Evolutionary conservation across 2,113 vertebrate genomes (phyloP), one percentile per base, ranked within the genome.

Genomic region (Serinus canaria): DNA sequence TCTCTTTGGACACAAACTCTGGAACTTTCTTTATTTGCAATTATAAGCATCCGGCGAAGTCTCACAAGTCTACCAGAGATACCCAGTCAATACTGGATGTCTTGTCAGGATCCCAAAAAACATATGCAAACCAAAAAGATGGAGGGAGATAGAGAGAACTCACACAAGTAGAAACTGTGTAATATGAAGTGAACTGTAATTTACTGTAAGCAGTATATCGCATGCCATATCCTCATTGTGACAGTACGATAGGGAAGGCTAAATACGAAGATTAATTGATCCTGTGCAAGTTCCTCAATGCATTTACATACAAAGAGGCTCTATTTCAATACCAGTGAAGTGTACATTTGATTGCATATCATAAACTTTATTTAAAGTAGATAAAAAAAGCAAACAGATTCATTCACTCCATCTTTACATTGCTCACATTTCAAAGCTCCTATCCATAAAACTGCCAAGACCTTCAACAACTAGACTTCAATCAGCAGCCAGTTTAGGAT

Each of bases 271-370:
- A 88, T 27, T 2, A 80, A 93, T 55, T 90, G 78, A 70, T 93
- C 55, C 68, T 64, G 9, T 77, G 56, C 55, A 86, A 59, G 11
- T 39, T 90, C 39, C 56, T 79, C 47, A 31, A 41, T 13, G 20
- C 13, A 95, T 91, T 93, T 91, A 89, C 90, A 93, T 83, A 94
- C 49, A 86, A 91, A 90, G 63, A 94, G 59, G 59, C 68, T 93
- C 85, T 95, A 68, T 81, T 94, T 94, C 83, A 92, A 81, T 70
- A 90, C 28, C 23, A 68, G 35, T 10, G 13, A 80, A 82, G 35
- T 22, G 27, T 12, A 80, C 60, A 70, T 35, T 70, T 67, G 22
- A 83, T 60, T 80, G 50, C 39, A 41, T 67, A 90, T 44, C 56
- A 88, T 69, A 93, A 90, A 64, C 18, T 66, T 87, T 58, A 94